These are phyloP conservation scores for Idaea straminata DNA, from an alignment of 2,888 invertebrate species.

Conservation along the genomic window DNA sequence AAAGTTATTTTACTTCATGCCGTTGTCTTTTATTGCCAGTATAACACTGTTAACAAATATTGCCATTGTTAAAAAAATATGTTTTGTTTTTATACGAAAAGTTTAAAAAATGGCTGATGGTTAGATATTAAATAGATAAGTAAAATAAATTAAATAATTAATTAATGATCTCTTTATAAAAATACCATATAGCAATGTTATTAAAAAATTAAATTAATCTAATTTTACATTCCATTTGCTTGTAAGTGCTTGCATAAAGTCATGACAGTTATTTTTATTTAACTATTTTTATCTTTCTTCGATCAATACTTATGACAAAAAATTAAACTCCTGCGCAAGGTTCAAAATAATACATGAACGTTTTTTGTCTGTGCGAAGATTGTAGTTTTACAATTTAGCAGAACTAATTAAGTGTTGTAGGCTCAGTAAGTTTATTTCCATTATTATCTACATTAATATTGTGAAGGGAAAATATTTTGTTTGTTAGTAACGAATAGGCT, in stretches of 20 bases:
- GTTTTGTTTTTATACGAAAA: conserved; percentile 33
- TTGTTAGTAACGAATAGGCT: too few relatives aligned
- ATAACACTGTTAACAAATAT: conserved; percentile 22
- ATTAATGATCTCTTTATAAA: conserved; percentile 35
- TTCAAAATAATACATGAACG: too few relatives aligned
- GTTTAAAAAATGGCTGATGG: neutral
- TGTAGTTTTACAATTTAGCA: too few relatives aligned
- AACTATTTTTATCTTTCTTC: too few relatives aligned
- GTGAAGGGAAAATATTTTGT: too few relatives aligned
- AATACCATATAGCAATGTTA: conserved; percentile 32
- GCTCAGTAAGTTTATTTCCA: too few relatives aligned
- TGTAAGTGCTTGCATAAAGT: conserved; percentile 50
- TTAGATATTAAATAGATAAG: neutral
- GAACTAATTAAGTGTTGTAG: too few relatives aligned
- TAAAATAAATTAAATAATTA: neutral
- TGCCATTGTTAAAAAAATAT: conserved; percentile 30
- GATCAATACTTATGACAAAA: too few relatives aligned
- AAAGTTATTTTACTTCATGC: neutral
- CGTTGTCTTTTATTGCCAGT: conserved; percentile 18
- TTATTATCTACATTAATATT: too few relatives aligned
- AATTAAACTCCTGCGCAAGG: too few relatives aligned
- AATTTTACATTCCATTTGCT: conserved; percentile 62
- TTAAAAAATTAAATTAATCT: conserved; percentile 38
- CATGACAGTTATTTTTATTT: conserved; percentile 28
- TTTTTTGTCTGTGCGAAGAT: too few relatives aligned